Evolutionary conservation across 2,888 invertebrate genomes (phyloP), one percentile per base, ranked within the genome.

Genomic region (Volucella zonaria): DNA sequence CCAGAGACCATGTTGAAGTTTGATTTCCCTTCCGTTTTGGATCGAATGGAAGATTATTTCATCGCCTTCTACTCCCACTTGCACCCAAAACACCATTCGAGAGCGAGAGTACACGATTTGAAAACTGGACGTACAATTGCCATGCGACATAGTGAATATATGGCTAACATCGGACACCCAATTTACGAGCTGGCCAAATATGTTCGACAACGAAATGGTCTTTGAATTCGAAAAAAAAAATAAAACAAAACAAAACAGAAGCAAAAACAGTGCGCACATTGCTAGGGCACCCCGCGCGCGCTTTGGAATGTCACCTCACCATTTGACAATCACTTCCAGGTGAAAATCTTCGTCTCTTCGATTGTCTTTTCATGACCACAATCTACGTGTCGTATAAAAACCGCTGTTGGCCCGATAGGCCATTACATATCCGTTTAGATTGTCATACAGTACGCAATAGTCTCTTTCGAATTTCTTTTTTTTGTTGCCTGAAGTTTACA

Each of bases 361-460:
- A 38, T 68, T 58, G 56, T 2, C 14, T 66, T 51, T 52, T 64
- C 38, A 70, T 74, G 67, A 79, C 31, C 58, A 62, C 88, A 87
- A 87, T 89, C 86, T 89, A 89, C 87, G 88, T 73, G 90, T 88
- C 89, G 90, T 92, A 92, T 92, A 92, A 92, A 92, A 92, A 92
- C 90, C 89, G 88, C 87, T 87, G 88, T 82, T 82, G 87, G 86
- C 87, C 88, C 88, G 87, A 88, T 87, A 88, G 88, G 87, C 89
- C 89, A 90, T 90, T 89, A 89, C 91, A 92, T 90, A 91, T 89
- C 88, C 89, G 87, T 88, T 89, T 90, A 89, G 89, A 89, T 89
- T 88, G 90, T 89, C 89, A 87, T 87, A 88, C 89, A 87, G 90
- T 87, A 87, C 87, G 87, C 87, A 87, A 88, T 61, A 88, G 88